Conservation (phyloP, 2,888 invertebrate genomes). For the Megalurothrips usitatus region DNA sequence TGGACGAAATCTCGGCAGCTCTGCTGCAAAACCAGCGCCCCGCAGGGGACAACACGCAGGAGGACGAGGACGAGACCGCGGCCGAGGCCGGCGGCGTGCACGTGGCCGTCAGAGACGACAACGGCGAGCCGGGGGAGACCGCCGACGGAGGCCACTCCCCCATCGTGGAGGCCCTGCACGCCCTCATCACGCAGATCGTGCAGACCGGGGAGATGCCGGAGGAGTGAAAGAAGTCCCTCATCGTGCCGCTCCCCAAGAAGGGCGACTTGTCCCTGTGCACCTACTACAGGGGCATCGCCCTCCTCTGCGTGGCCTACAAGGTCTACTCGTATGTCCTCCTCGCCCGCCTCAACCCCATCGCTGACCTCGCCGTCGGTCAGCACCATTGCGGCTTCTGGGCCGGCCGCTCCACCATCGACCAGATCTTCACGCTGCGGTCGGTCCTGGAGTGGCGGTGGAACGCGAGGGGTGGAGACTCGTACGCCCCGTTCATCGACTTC, state of each 20-base stretch:
- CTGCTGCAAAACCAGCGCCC: no score
- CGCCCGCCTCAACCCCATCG: not conserved
- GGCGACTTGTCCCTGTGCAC: conserved; percentile 15
- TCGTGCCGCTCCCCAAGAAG: conserved; percentile 29
- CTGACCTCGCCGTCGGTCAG: not conserved
- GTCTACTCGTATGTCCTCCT: conserved; percentile 16
- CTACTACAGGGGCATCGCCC: conserved; percentile 31
- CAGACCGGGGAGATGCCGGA: not conserved
- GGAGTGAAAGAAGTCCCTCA: conserved; percentile 28
- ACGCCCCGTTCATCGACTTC: conserved; percentile 27
- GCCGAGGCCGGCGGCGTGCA: no score
- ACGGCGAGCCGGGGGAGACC: no score
- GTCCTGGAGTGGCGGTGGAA: conserved; percentile 26
- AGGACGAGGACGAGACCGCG: no score
- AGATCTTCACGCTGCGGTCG: conserved; percentile 28
- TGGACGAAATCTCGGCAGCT: no score
- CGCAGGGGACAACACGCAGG: no score
- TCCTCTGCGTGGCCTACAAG: conserved; percentile 28
- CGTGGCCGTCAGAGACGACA: no score
- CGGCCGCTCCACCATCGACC: conserved; percentile 27
- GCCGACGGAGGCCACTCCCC: not conserved
- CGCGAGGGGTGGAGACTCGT: conserved; percentile 1
- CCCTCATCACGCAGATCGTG: conserved; percentile 8
- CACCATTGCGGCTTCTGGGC: conserved; percentile 29
- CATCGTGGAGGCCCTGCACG: not conserved